These are phyloP conservation scores for Malurus melanocephalus DNA, from an alignment of 2,113 vertebrate species.

Conservation along the genomic window DNA sequence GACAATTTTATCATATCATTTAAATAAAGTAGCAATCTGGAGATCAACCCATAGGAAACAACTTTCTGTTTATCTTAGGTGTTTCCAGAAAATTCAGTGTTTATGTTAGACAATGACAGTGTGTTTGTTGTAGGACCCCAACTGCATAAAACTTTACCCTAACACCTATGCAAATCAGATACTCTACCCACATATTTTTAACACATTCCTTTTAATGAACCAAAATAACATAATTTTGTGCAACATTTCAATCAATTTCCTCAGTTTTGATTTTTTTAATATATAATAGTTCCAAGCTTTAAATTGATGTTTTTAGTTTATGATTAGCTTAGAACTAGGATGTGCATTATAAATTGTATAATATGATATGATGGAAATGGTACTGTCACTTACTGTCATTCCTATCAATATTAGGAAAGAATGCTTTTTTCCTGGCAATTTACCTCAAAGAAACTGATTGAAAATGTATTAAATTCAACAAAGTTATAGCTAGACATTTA, in stretches of 20 bases:
- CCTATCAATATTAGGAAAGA: neutral
- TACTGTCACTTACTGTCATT: neutral
- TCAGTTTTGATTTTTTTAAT: neutral
- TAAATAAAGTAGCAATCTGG: neutral
- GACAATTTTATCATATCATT: neutral
- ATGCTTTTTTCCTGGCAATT: neutral
- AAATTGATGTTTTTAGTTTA: neutral
- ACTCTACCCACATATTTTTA: neutral
- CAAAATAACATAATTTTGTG: neutral
- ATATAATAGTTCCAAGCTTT: neutral
- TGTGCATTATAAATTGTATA: neutral
- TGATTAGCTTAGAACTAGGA: neutral
- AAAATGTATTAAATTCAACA: neutral
- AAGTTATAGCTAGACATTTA: neutral
- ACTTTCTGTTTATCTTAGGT: neutral
- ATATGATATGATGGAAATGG: neutral
- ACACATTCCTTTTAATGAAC: neutral
- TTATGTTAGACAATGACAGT: neutral
- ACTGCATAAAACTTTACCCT: neutral
- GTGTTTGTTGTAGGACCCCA: neutral
- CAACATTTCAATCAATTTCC: neutral
- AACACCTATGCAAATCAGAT: neutral
- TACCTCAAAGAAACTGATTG: neutral
- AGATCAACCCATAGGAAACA: fast-evolving
- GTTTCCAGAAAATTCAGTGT: neutral